phyloP scores from a whole-genome alignment of 1,140 invertebrate genomes.

The Pachypsylla venusta region DNA sequence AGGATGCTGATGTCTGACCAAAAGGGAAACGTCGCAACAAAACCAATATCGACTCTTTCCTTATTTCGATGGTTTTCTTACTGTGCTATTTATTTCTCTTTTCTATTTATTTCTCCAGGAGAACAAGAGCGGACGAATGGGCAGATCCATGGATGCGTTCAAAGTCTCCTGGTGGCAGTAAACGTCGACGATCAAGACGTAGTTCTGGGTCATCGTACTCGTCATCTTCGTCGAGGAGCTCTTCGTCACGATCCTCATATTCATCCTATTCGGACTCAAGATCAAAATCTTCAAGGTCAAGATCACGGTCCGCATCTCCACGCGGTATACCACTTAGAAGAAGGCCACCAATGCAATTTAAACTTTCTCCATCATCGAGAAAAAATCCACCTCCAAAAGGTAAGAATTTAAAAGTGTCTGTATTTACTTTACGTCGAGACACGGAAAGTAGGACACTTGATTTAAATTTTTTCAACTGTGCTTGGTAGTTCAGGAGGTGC shows the following conservation, averaged over 20 bases:
- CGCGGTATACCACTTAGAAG: neutral
- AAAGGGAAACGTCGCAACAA: no score
- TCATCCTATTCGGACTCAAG: slow-evolving; percentile 22
- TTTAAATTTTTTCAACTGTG: no score
- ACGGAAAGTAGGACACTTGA: no score
- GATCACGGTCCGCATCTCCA: slow-evolving; percentile 30
- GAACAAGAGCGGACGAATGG: slow-evolving; percentile 66
- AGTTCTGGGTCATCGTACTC: slow-evolving; percentile 59
- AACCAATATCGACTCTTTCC: no score
- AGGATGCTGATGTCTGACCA: no score
- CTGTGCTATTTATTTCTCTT: no score
- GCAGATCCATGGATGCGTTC: slow-evolving; percentile 82
- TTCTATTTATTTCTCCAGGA: no score
- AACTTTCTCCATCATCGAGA: slow-evolving; percentile 15
- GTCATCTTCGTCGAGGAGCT: slow-evolving; percentile 55
- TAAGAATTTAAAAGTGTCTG: no score
- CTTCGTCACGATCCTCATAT: slow-evolving; percentile 2
- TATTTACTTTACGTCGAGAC: no score
- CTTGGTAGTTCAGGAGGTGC: no score
- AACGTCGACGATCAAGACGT: slow-evolving; percentile 32
- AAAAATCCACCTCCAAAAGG: slow-evolving; percentile 13
- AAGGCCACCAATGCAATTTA: slow-evolving; percentile 8
- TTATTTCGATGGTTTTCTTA: no score
- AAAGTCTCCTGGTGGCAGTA: slow-evolving; percentile 43
- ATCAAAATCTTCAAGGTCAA: slow-evolving; percentile 30